Conservation (phyloP, 2,113 vertebrate species). For the Formicarius rufipectus region DNA sequence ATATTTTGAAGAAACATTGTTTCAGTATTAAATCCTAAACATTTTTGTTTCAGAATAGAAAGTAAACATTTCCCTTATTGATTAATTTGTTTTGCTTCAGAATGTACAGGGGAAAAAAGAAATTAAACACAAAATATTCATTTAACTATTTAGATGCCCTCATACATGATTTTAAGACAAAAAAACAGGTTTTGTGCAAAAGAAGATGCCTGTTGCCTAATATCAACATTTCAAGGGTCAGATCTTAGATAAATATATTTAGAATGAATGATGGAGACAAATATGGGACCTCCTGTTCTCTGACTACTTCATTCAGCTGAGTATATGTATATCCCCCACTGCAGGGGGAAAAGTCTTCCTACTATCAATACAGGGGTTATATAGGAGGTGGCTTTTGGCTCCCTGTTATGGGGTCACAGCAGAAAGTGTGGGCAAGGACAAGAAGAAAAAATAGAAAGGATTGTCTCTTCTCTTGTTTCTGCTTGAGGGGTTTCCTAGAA, state of each 20-base stretch:
- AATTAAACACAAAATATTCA: neutral
- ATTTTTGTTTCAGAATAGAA: neutral
- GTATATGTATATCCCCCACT: neutral
- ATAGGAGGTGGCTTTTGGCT: neutral
- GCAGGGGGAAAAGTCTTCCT: neutral
- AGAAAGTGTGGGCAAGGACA: neutral
- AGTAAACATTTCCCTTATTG: neutral
- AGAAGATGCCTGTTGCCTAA: neutral
- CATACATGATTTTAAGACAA: neutral
- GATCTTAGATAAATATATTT: neutral
- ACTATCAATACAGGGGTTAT: neutral
- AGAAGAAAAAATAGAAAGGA: neutral
- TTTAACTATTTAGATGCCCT: neutral
- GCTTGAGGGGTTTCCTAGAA: rapidly evolving
- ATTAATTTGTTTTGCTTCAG: neutral
- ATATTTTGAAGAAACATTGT: neutral
- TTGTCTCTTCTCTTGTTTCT: neutral
- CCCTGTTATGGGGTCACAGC: neutral
- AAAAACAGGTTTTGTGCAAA: neutral
- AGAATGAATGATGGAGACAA: neutral
- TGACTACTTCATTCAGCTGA: neutral
- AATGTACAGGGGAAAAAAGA: neutral
- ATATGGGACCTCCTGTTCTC: neutral
- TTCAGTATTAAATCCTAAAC: neutral
- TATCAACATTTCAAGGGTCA: neutral